Evolutionary conservation across 2,797 vertebrate species (phyloP), one percentile per base, ranked within the genome.

Genomic region (Myripristis murdjan): DNA sequence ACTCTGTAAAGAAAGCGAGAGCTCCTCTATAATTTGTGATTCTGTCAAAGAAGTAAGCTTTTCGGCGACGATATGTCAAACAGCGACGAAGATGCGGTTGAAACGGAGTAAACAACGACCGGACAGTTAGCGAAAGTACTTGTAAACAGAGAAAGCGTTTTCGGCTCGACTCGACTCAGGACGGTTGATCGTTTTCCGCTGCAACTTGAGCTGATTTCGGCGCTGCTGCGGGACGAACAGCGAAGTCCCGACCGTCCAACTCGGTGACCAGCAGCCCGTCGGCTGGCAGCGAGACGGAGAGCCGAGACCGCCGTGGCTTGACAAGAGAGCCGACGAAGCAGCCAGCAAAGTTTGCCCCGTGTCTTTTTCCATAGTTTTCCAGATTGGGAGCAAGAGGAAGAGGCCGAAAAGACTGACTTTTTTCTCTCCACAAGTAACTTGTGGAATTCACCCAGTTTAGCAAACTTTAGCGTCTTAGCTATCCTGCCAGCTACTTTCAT

Each of bases 1-100:
- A 90, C 83, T 92, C 82, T 47, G 76, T 54, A 86, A 88, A 91
- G 83, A 91, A 89, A 87, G 75, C 87, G 73, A 85, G 69, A n/a
- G 59, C 55, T 61, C 73, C 55, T 71, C 62, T 79, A 66, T 23
- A 54, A 10, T 22, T 23, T 26, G 26, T 28, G 60, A 83, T 84
- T 86, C 60, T 82, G 71, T 82, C 82, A 77, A 77, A 87, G 64
- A 81, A 88, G 76, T 79, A 15, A 83, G 80, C 84, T 60, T 63
- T 26, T 70, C 78, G 77, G 75, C 48, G 70, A 70, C 76, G 75
- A 79, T 72, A 92, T 90, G 93, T 87, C 89, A 73, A 88, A 88
- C 75, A 65, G 88, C 67, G 71, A 75, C 62, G 82, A 91, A 77
- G 89, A 92, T 89, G 93, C 87, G 73, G 79, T 46, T 56, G 85